Evolutionary conservation across 2,113 vertebrate genomes (phyloP), one percentile per base, ranked within the genome.

Genomic region (Cheilinus undulatus): DNA sequence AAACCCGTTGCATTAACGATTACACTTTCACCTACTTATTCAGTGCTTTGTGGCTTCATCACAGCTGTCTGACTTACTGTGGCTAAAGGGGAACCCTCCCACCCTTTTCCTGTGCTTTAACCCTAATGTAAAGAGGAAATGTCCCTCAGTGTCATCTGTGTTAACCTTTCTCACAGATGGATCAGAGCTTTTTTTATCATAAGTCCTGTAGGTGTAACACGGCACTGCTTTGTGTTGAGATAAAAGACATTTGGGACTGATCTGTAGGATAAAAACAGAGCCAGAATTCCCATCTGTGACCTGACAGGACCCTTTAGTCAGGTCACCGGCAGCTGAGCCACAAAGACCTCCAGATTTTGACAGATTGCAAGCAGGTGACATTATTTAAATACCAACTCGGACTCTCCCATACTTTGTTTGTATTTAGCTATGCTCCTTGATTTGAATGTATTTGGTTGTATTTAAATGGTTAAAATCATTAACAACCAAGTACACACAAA

Each of bases 11-110:
- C 80, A 43, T 30, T 71, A 73, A 81, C 85, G 73, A 84, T 88
- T 90, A 63, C 54, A 69, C 88, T 90, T 83, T 92, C 84, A 76
- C 87, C 88, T 69, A 89, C 81, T 88, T 80, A 49, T 40, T 50
- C 14, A 56, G 60, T 53, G 32, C 46, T 36, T 56, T 46, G 17
- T 54, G 22, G 48, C 60, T 49, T 74, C 34, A 59, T 45, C 3
- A 1, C 17, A 20, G 40, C 22, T 24, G 17, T 24, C 53, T 51
- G 52, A 50, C 38, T 62, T 42, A 74, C 54, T 76, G 81, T 63
- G 67, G 66, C 19, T 28, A 66, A 76, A 67, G 40, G 42, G 17
- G 52, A 53, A 8, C 7, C 13, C 38, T 20, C 68, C 57, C 43
- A 32, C 67, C 26, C 23, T 34, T 69, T 77, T 83, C 63, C 63